These are phyloP conservation scores for Nemotelus nigrinus DNA, from an alignment of 2,888 invertebrate genomes.

Conservation along the genomic window DNA sequence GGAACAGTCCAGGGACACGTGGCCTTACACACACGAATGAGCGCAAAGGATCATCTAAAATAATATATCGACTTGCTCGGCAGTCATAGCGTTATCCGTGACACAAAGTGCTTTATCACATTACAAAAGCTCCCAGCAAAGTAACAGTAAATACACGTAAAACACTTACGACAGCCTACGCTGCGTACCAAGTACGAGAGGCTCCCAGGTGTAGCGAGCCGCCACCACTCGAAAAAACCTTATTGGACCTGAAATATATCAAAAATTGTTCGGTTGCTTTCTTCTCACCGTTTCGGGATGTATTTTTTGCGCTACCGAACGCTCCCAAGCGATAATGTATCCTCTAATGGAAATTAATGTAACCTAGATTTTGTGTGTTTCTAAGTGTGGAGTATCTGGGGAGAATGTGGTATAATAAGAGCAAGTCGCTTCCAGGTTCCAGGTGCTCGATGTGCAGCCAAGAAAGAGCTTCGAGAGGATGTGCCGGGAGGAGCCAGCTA, in stretches of 20 bases:
- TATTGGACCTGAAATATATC: slow-evolving; percentile 32
- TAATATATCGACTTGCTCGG: background rate
- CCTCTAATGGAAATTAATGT: slow-evolving; percentile 44
- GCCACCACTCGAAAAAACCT: slow-evolving; percentile 23
- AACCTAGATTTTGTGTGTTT: slow-evolving; percentile 39
- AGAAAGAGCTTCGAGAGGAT: slow-evolving; percentile 18
- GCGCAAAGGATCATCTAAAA: background rate
- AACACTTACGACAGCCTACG: slow-evolving; percentile 31
- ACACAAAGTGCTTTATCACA: slow-evolving; percentile 40
- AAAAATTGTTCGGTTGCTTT: slow-evolving; percentile 23
- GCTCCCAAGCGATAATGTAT: slow-evolving; percentile 40
- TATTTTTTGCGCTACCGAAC: background rate
- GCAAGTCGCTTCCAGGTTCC: slow-evolving; percentile 13
- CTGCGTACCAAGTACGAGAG: slow-evolving; percentile 24
- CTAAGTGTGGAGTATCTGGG: background rate
- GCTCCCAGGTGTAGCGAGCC: slow-evolving; percentile 1
- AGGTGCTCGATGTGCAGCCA: background rate
- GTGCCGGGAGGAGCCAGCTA: background rate
- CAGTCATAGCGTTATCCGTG: slow-evolving; percentile 29
- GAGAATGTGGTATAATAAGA: slow-evolving; percentile 5
- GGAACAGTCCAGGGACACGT: background rate
- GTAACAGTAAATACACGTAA: slow-evolving; percentile 33
- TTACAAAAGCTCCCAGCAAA: slow-evolving; percentile 29
- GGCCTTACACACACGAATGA: background rate
- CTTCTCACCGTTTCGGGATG: background rate